Evolutionary conservation across 2,888 invertebrate species (phyloP), one percentile per base, ranked within the genome.

Genomic region (Plagodis dolabraria): DNA sequence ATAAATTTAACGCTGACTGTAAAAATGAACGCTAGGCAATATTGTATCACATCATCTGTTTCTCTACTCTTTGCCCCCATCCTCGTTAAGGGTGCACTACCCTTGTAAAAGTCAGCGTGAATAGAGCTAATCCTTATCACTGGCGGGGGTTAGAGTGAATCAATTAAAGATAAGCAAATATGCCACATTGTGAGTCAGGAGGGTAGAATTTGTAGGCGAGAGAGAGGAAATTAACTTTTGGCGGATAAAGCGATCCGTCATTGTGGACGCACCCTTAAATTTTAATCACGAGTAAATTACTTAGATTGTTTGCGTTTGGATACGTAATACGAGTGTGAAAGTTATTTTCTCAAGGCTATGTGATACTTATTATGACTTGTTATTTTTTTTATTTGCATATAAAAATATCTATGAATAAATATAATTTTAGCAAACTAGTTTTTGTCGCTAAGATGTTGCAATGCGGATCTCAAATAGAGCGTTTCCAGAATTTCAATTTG

Each of bases 161-260:
- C 92, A 92, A 92, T 92, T 92, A 92, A 89, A 92, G 92, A 92
- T 92, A 92, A 92, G 90, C 92, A 92, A 92, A 92, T 92, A 91
- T 86, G 86, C 75, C 80, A 76, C 79, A 83, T 92, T 91, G 90
- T 92, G 77, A 71, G 65, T 67, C 67, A 57, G 68, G 72, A 76
- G 78, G 80, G 79, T 83, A 82, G 89, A 89, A 90, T 91, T 90
- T 83, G 90, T 88, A 86, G 81, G 85, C 82, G 85, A 80, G 82
- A 79, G 84, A 82, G 86, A 88, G 87, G 90, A 89, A 89, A 89
- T 89, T 89, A 89, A 90, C 88, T 89, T 89, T 88, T 82, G 80
- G 69, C 74, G 83, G 79, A 85, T 87, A 85, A 83, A 86, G 76
- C 82, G 83, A 89, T 89, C 85, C 76, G 82, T 88, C 89, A 88